Evolutionary conservation across 2,888 invertebrate species (phyloP), one percentile per base, ranked within the genome.

Genomic region (Chouioia cunea): DNA sequence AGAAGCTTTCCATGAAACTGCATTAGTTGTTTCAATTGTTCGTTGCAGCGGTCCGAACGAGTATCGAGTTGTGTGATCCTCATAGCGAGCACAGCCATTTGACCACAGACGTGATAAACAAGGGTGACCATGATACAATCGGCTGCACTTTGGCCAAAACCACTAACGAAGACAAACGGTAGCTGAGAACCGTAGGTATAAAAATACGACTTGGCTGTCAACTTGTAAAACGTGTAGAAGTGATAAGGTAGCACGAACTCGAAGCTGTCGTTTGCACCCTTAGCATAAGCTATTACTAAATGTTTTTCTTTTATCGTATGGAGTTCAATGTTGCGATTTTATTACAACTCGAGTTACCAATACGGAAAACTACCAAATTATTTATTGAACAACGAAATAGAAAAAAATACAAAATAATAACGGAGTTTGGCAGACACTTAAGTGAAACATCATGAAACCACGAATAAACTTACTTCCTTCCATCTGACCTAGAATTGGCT

Each of bases 71-170:
- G 71, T 3, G 71, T 72, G 59, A 82, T 79, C 20, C 79, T 74
- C 22, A 73, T 48, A n/a, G 80, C 75, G 6, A 82, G 74, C 10
- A 78, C 74, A 2, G 81, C 76, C 73, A 81, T 71, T 72, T 79
- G 79, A 2, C 82, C 81, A 48, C 79, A 80, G 14, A 80, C 73
- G 62, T 82, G 82, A 67, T 79, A 80, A 0, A 77, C 79, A 0
- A 81, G 73, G 15, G 78, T 82, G 3, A 83, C 73, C 72, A 79
- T 74, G 4, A 82, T 53, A 67, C 81, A 82, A 48, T 82, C 81
- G 0, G 78, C 76, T 2, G 78, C 79, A 15, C 69, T 77, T 36
- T 80, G 80, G 2, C 79, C 79, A 27, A 80, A 77, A 20, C 76
- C 77, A 62, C 76, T 79, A 44, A 82, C 65, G 4, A 78, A 74